Evolutionary conservation across 2,113 vertebrate genomes (phyloP).

Genomic region (Paramormyrops kingsleyae): DNA sequence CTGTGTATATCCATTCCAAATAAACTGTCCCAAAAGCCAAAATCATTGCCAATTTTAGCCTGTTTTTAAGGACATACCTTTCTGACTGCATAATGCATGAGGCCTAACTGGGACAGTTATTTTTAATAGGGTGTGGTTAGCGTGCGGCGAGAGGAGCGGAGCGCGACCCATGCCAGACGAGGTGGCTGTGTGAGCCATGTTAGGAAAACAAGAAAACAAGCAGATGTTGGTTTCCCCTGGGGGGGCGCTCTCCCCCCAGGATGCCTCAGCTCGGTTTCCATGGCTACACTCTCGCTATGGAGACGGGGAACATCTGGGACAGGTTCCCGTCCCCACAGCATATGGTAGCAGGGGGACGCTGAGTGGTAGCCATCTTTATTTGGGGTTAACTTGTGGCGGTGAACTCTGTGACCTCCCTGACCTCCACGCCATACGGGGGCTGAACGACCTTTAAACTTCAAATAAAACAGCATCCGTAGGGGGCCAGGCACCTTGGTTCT

Average conservation of each 20-base stretch:
- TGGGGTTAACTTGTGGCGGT: neutral
- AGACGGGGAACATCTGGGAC: neutral
- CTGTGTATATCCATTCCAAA: neutral
- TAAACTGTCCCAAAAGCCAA: neutral
- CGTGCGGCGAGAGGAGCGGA: fast-evolving
- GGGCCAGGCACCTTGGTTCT: neutral
- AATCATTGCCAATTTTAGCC: neutral
- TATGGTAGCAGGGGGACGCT: neutral
- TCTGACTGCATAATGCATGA: neutral
- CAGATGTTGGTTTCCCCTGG: neutral
- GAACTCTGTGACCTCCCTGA: neutral
- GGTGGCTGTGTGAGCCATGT: neutral
- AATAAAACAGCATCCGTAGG: neutral
- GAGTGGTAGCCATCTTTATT: neutral
- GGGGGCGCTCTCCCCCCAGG: neutral
- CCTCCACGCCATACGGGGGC: neutral
- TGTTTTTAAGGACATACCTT: neutral
- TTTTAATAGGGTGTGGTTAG: neutral
- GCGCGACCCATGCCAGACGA: neutral
- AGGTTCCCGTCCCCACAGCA: neutral
- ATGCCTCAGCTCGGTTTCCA: neutral
- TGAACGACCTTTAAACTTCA: neutral
- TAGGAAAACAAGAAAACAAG: neutral
- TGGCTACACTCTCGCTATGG: neutral
- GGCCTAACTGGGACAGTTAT: neutral